Base-by-base conservation (phyloP, 1,140 invertebrate genomes). In the Ceratoteleas bidentatus region DNA sequence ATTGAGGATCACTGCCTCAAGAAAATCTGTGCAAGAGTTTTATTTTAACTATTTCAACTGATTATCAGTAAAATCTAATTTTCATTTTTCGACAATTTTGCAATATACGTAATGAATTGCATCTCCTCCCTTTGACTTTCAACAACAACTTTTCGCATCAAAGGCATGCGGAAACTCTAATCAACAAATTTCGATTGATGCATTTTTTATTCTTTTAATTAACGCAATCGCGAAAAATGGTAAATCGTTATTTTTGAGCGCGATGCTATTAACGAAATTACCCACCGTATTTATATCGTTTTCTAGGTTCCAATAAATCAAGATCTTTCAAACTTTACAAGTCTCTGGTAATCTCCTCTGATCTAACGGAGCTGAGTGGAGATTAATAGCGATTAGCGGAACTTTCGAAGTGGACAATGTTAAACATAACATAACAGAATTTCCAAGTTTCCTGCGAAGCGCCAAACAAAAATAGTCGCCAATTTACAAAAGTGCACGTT, bases 271-370 rank as follows among this genome's bases (percentile, higher is more conserved):
- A 65, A 33, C 50, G 38, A 53, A 60, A 53, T 60, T 57, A 47
- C 15, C 11, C 13, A 6, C 9, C 8, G n/a, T 61, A 61, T 61
- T 60, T 57, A 61, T 61, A 43, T 61, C 34, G 47, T 15, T 61
- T 70, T 70, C 52, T 53, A 33, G 15, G 11, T 61, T 47, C 38
- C 56, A 53, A 61, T 70, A 70, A 70, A 70, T 70, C 68, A 70
- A 32, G 57, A 73, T 62, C 49, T 73, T 73, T 73, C 58, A 62
- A 62, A 73, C 57, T 73, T 70, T 73, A 73, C 69, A 62, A 62
- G 58, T 73, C 58, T 36, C 9, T 36, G 13, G 52, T 64, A 73
- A 73, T 73, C 69, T 56, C 33, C 5, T 15, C 60, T 49, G 60
- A 57, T 64, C 58, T 64, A 64, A 54, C 69, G 52, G 50, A 73